phyloP scores from a whole-genome alignment of 1,140 invertebrate species.

The Zaprionus africanus region DNA sequence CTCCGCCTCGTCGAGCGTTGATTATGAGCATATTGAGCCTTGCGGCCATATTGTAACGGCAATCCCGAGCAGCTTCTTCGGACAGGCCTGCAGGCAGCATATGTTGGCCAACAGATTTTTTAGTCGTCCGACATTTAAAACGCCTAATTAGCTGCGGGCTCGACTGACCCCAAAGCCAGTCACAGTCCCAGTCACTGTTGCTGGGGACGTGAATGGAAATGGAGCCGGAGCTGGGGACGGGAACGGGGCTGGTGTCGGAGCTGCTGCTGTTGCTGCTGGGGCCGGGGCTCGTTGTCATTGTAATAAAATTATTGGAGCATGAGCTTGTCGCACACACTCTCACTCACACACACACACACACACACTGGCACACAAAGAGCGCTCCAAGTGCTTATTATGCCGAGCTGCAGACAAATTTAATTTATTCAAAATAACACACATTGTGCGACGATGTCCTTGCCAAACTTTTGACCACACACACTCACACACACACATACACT shows the following conservation, averaged over 20 bases:
- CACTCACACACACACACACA: constrained; percentile 14
- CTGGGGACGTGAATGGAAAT: neutral
- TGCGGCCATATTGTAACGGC: constrained; percentile 59
- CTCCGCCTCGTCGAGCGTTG: constrained; percentile 33
- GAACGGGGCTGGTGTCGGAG: neutral
- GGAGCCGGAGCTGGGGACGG: too few relatives aligned
- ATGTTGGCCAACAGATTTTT: constrained; percentile 46
- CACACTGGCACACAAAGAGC: neutral
- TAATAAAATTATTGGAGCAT: constrained; percentile 76
- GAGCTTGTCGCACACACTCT: constrained; percentile 41
- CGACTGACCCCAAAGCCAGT: constrained; percentile 16
- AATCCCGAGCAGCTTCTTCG: constrained; percentile 20
- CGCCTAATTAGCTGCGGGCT: constrained; percentile 70
- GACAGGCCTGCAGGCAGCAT: constrained; percentile 20
- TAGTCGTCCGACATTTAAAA: constrained; percentile 70
- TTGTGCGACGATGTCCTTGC: constrained; percentile 59
- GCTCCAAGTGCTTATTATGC: constrained; percentile 56
- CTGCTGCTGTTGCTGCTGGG: constrained; percentile 12
- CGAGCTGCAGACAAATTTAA: constrained; percentile 64
- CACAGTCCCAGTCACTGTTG: neutral
- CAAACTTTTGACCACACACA: constrained; percentile 54
- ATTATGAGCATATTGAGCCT: constrained; percentile 73
- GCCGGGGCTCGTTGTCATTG: constrained; percentile 4
- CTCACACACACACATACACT: constrained; percentile 25
- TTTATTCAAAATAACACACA: constrained; percentile 75